These are phyloP conservation scores for Sorex fumeus DNA, from an alignment of 2,113 vertebrate genomes.

Conservation along the genomic window DNA sequence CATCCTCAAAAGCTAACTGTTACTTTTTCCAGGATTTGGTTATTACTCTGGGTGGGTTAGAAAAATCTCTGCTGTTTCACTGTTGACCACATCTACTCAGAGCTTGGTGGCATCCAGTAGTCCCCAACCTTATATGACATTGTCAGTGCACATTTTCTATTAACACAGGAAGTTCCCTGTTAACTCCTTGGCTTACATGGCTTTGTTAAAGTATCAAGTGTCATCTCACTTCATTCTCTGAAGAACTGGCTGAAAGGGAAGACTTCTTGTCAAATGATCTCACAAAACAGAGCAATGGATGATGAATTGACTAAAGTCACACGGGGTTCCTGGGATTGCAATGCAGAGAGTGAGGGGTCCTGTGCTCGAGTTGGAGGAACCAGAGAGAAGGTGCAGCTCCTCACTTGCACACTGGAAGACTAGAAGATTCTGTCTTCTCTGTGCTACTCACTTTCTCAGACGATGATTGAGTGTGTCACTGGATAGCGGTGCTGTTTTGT, in stretches of 20 bases:
- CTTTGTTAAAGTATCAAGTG: conserved; percentile 15
- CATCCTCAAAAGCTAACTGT: neutral
- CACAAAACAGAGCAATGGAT: neutral
- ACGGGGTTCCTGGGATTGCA: neutral
- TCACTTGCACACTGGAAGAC: neutral
- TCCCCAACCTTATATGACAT: neutral
- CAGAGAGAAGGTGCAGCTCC: neutral
- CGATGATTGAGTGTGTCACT: neutral
- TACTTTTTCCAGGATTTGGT: neutral
- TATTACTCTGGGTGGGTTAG: neutral
- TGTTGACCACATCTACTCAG: neutral
- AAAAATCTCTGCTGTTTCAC: neutral
- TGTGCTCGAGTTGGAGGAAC: neutral
- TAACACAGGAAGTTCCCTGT: neutral
- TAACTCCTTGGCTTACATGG: neutral
- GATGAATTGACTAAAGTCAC: neutral
- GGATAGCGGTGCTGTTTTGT: neutral
- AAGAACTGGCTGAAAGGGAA: conserved; percentile 1
- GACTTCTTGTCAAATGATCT: neutral
- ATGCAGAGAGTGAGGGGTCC: neutral
- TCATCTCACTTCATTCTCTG: neutral
- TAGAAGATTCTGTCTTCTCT: neutral
- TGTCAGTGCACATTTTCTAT: neutral
- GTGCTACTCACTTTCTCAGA: neutral
- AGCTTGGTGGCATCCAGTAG: neutral